Conservation (phyloP, 2,797 vertebrate species). For the Prunella strophiata region DNA sequence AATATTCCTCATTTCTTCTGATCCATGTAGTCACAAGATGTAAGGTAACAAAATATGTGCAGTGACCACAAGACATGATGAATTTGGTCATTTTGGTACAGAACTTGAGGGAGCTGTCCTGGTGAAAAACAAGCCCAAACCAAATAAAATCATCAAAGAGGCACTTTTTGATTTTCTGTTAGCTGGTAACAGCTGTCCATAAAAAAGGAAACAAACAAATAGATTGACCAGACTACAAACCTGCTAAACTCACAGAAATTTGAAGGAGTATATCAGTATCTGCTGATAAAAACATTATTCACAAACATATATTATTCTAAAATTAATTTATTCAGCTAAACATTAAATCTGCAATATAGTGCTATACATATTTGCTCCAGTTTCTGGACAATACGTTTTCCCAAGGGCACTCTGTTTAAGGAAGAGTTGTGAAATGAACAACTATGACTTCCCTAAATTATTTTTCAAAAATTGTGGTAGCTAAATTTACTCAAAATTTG, state of each 20-base stretch:
- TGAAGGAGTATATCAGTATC: background rate
- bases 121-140: background rate
- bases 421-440: background rate
- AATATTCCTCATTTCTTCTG: background rate
- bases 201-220: background rate
- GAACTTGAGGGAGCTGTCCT: background rate
- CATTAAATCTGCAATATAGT: background rate
- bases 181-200: background rate
- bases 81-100: background rate
- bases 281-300: background rate
- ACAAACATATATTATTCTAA: background rate
- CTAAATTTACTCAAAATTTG: background rate
- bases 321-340: background rate
- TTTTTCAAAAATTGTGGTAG: background rate
- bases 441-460: background rate
- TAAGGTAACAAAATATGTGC: background rate
- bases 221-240: background rate
- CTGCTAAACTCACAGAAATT: background rate
- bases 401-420: background rate
- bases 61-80: background rate
- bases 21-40: accelerated
- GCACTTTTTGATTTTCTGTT: background rate
- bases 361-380: background rate
- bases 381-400: background rate
- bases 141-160: background rate